These are phyloP conservation scores for Antheraea assamensis DNA, from an alignment of 2,888 invertebrate species.

Conservation along the genomic window DNA sequence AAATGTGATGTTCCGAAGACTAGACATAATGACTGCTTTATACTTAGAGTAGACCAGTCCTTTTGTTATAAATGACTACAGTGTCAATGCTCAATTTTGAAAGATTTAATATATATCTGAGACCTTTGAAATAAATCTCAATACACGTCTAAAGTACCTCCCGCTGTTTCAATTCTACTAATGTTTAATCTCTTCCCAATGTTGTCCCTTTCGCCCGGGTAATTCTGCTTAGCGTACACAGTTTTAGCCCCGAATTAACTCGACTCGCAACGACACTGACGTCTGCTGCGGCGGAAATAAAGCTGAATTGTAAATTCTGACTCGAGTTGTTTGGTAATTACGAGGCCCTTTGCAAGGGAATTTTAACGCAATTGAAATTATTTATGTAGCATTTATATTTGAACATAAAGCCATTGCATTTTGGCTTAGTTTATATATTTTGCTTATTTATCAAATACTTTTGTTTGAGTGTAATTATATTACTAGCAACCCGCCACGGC, in stretches of 20 bases:
- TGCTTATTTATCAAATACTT: no score
- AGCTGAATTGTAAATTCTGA: neutral
- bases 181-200: neutral
- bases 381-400: neutral
- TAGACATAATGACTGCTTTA: no score
- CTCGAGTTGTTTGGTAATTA: neutral
- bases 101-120: neutral
- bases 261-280: neutral
- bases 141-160: neutral
- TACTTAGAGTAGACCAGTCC: no score
- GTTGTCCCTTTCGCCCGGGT: neutral
- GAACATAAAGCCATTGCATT: neutral
- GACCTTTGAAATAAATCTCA: neutral
- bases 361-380: neutral
- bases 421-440: no score
- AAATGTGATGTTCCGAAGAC: no score
- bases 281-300: neutral
- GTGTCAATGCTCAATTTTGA: neutral
- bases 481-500: no score
- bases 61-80: no score
- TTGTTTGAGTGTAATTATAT: no score
- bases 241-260: constrained; percentile 1
- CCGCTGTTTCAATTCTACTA: neutral
- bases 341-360: neutral
- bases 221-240: constrained; percentile 5